phyloP scores from a whole-genome alignment of 2,888 invertebrate genomes.

The Hirtodrosophila alboralis region DNA sequence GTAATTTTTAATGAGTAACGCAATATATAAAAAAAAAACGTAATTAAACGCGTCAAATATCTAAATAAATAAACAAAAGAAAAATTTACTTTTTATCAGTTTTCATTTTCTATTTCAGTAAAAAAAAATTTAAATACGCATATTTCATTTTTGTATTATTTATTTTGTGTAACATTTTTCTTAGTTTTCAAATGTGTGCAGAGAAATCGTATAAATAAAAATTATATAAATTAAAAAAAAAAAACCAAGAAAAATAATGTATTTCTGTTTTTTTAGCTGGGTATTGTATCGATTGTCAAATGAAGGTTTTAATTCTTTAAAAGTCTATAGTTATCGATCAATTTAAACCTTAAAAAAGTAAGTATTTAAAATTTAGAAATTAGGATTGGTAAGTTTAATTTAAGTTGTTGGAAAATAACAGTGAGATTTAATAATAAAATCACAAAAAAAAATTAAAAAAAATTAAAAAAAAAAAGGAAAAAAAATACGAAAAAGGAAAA shows the following conservation, averaged over 20 bases:
- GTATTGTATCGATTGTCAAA: too few relatives aligned
- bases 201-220: constrained; percentile 73
- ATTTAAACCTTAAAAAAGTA: too few relatives aligned
- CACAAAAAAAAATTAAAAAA: too few relatives aligned
- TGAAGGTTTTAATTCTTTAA: too few relatives aligned
- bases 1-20: constrained; percentile 62
- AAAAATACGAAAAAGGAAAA: too few relatives aligned
- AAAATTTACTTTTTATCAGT: constrained; percentile 18
- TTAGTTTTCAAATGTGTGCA: constrained; percentile 59
- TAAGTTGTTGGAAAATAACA: too few relatives aligned
- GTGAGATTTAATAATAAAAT: too few relatives aligned
- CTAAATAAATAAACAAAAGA: constrained; percentile 16
- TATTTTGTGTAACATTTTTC: constrained; percentile 15
- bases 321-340: too few relatives aligned
- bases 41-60: constrained; percentile 44
- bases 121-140: constrained; percentile 3
- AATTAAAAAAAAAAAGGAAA: too few relatives aligned
- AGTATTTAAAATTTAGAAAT: too few relatives aligned
- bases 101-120: constrained; percentile 10
- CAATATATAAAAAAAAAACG: constrained; percentile 59
- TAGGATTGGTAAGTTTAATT: too few relatives aligned
- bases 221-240: constrained; percentile 65
- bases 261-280: constrained; percentile 11
- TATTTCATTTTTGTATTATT: constrained; percentile 12
- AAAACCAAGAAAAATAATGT: too few relatives aligned